Evolutionary conservation across 92 coral and sea anemone genomes (phyloP), one percentile per base, ranked within the genome.

Genomic region (Palythoa grandiflora): DNA sequence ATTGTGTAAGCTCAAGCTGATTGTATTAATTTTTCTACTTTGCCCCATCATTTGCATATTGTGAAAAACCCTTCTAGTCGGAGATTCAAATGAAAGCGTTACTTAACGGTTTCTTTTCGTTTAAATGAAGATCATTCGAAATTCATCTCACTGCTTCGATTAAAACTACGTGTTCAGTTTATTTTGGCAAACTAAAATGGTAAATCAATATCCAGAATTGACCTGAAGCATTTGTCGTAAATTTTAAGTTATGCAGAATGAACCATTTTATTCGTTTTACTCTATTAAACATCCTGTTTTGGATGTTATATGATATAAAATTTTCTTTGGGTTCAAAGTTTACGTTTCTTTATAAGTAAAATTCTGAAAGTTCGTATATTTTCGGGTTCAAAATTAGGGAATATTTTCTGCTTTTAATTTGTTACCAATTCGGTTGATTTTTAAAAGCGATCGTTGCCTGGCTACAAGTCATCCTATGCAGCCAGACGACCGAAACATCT

Each of bases 191-290:
- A 71, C 1, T 71, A 37, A 9, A 71, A 36, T 35, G 50, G 0
- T 44, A 5, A 44, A 44, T 44, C 50, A 8, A 44, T 44, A 5
- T 44, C 50, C 50, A 44, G 50, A 44, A 2, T 44, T 8, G 50
- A 44, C 7, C 7, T 44, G 50, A 1, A 44, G 50, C 50, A 44
- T 40, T 40, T 40, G 3, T 40, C 47, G 47, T 35, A 9, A 70
- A 51, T 59, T 60, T 60, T 59, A n/a, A 39, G 38, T 79, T 60
- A 79, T 79, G 38, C 72, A 60, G 53, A 60, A 61, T n/a, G 37
- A 57, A 37, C 12, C 38, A 2, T 60, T 61, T 5, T 47, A 3
- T 4, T 35, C 13, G 13, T 38, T 12, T 79, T 36, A 37, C 17
- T 79, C 16, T 79, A 10, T 10, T 16, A 13, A 38, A 78, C 28